These are phyloP conservation scores for Drosophila nannoptera DNA, from an alignment of 1,140 invertebrate species.

Conservation along the genomic window DNA sequence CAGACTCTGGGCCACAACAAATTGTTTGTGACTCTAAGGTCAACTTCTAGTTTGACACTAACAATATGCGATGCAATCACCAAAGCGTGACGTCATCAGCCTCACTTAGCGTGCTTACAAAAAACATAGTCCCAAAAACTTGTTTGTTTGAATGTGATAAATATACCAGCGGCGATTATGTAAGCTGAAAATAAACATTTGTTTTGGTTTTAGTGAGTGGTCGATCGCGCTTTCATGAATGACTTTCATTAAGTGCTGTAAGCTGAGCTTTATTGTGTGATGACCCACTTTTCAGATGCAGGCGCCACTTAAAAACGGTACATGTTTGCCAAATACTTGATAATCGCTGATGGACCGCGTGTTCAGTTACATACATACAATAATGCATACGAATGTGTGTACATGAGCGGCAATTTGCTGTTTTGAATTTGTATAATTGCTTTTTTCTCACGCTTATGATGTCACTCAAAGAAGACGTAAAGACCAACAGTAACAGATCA, in stretches of 20 bases:
- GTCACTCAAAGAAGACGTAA: slow-evolving; percentile 53
- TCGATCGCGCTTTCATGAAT: slow-evolving; percentile 58
- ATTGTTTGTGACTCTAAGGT: slow-evolving; percentile 51
- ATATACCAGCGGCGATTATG: slow-evolving; percentile 50
- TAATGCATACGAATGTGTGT: slow-evolving; percentile 3
- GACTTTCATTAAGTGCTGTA: slow-evolving; percentile 64
- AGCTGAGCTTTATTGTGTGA: slow-evolving; percentile 57
- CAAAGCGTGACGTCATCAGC: slow-evolving; percentile 64
- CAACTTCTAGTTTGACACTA: slow-evolving; percentile 50
- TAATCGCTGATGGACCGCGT: slow-evolving; percentile 35
- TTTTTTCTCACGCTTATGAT: slow-evolving; percentile 72
- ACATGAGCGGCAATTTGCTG: not conserved
- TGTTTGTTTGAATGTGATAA: slow-evolving; percentile 42
- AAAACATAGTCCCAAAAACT: slow-evolving; percentile 46
- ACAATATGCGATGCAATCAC: slow-evolving; percentile 54
- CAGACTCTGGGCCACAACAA: slow-evolving; percentile 42
- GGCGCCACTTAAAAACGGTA: slow-evolving; percentile 22
- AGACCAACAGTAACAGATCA: slow-evolving; percentile 36
- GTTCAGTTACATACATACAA: slow-evolving; percentile 20
- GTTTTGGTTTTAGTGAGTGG: slow-evolving; percentile 42
- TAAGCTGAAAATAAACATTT: slow-evolving; percentile 57
- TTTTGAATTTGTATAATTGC: slow-evolving; percentile 44
- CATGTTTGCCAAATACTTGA: slow-evolving; percentile 19
- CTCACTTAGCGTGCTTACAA: slow-evolving; percentile 15
- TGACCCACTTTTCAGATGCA: slow-evolving; percentile 57